These are phyloP conservation scores for Cheilinus undulatus DNA, from an alignment of 2,113 vertebrate genomes.

Conservation along the genomic window DNA sequence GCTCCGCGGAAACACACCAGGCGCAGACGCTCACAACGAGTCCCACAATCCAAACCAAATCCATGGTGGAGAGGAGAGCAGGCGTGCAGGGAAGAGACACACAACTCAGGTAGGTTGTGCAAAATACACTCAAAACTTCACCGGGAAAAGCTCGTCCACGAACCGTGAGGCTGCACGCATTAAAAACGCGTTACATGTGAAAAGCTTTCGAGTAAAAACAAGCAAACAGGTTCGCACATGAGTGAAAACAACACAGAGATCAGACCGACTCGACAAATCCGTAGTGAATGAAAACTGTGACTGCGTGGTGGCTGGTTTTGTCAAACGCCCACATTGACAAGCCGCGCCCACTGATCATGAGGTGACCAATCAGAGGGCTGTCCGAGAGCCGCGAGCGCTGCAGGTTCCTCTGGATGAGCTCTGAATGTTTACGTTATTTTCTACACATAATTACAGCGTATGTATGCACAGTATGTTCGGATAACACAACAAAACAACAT, in stretches of 20 bases:
- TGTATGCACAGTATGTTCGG: neutral
- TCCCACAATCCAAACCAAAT: conserved; percentile 79
- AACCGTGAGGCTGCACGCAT: neutral
- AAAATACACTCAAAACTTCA: conserved; percentile 3
- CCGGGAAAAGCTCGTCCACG: conserved; percentile 9
- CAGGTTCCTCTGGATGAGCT: conserved; percentile 5
- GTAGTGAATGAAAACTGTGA: conserved; percentile 64
- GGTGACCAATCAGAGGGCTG: conserved; percentile 67
- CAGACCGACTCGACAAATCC: conserved; percentile 44
- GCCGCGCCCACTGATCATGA: conserved; percentile 32
- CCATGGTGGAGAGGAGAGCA: conserved; percentile 76
- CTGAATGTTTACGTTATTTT: conserved; percentile 6
- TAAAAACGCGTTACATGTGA: conserved; percentile 4
- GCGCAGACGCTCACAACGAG: conserved; percentile 72
- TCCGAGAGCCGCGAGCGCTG: conserved; percentile 52
- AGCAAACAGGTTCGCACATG: neutral
- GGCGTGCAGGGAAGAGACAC: conserved; percentile 40
- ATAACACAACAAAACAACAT: neutral
- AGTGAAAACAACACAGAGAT: neutral
- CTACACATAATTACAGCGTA: neutral
- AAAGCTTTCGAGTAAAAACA: neutral
- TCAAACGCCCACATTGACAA: conserved; percentile 49
- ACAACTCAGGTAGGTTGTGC: conserved; percentile 47
- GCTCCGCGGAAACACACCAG: conserved; percentile 77
- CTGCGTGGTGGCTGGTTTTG: conserved; percentile 67